phyloP scores from a whole-genome alignment of 2,888 invertebrate genomes.

The Lasioglossum pauxillum region DNA sequence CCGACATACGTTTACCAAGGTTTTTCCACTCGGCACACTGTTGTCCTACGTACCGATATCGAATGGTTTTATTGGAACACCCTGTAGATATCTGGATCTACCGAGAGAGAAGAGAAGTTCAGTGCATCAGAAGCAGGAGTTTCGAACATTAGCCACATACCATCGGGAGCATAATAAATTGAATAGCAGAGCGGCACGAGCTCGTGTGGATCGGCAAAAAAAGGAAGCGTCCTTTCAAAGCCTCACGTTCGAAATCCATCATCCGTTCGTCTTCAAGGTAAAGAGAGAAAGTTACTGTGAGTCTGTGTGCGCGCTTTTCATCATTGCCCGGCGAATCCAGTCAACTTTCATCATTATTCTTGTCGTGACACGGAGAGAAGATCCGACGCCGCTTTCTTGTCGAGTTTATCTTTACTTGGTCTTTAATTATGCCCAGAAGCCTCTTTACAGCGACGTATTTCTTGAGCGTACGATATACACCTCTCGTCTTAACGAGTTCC shows the following conservation, averaged over 20 bases:
- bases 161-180: not conserved
- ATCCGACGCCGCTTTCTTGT: slow-evolving; percentile 31
- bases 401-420: not conserved
- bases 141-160: not conserved
- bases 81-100: not conserved
- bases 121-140: not conserved
- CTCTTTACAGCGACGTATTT: not conserved
- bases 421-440: slow-evolving; percentile 28
- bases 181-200: not conserved
- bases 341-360: slow-evolving; percentile 64
- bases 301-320: slow-evolving; percentile 19
- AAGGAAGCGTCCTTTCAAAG: slow-evolving; percentile 10
- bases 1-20: no score
- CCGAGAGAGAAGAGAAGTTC: not conserved
- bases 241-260: slow-evolving; percentile 28
- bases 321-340: slow-evolving; percentile 14
- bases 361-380: slow-evolving; percentile 43
- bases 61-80: not conserved
- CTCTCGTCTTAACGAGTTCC: not conserved
- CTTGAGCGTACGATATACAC: not conserved
- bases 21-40: no score
- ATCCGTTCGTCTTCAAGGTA: slow-evolving; percentile 25
- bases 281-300: slow-evolving; percentile 48
- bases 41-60: no score
- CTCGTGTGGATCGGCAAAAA: not conserved